Percentiles rank a stretch among this genome's conserved stretches.
Conservation (phyloP, 2,888 invertebrate genomes). For the Oxystoma pomonae region DNA sequence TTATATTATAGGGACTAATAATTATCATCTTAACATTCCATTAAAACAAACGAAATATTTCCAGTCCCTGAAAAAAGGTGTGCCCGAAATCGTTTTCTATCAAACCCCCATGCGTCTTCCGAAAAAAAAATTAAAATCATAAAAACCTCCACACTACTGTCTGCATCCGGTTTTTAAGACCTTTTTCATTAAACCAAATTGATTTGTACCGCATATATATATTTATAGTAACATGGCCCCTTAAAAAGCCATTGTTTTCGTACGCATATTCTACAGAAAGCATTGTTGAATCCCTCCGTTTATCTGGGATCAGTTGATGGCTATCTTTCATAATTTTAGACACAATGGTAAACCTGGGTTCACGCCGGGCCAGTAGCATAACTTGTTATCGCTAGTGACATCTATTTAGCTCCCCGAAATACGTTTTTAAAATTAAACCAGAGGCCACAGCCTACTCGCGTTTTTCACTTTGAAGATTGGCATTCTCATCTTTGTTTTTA, state of each 20-base stretch:
- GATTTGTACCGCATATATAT: constrained; percentile 23
- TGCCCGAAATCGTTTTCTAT: neutral
- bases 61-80: neutral
- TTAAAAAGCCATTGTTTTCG: constrained; percentile 34
- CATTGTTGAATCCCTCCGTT: neutral
- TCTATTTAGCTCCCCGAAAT: constrained; percentile 42
- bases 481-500: too few relatives aligned
- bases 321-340: constrained; percentile 46
- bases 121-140: neutral
- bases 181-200: constrained; percentile 25
- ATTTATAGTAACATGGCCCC: neutral
- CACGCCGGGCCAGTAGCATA: constrained; percentile 41
- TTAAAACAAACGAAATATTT: neutral
- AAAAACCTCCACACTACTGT: neutral
- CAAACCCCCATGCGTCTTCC: neutral
- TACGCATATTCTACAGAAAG: neutral
- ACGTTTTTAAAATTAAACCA: constrained; percentile 28
- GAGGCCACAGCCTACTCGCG: constrained; percentile 16
- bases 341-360: constrained; percentile 43
- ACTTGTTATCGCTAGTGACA: constrained; percentile 34
- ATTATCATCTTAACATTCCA: neutral
- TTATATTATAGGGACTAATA: too few relatives aligned
- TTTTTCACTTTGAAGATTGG: too few relatives aligned
- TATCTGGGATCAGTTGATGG: constrained; percentile 34
- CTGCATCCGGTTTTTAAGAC: constrained; percentile 4